Evolutionary conservation across 2,113 vertebrate species (phyloP), one percentile per base, ranked within the genome.

Genomic region (Danionella cerebrum): DNA sequence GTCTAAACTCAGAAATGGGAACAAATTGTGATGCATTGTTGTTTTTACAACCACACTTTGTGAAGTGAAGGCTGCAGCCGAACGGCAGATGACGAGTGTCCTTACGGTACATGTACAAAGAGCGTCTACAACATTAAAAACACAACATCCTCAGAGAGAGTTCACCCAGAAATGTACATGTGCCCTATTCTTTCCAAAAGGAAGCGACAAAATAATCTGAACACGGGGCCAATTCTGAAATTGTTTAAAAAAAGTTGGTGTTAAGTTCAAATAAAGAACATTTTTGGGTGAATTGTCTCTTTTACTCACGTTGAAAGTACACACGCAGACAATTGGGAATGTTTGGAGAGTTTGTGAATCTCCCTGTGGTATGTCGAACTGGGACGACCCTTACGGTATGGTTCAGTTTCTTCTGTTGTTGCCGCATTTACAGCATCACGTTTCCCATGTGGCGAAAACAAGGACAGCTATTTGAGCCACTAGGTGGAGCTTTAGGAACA

Each of bases 11-110:
- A 38, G 33, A 65, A 25, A 27, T 33, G 8, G 8, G 31, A 55
- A 65, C 55, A 64, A 50, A 73, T 71, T 66, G 76, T 77, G 67
- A 67, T 82, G 82, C 75, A 73, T 75, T 82, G n/a, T n/a, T n/a
- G n/a, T n/a, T n/a, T n/a, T n/a, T n/a, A n/a, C n/a, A n/a, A n/a
- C n/a, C n/a, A n/a, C n/a, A n/a, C n/a, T n/a, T n/a, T n/a, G n/a
- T n/a, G n/a, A n/a, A n/a, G n/a, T n/a, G n/a, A n/a, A 82, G 75
- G 77, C 78, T 87, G 83, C 79, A 84, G 82, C 81, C 83, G 82
- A 76, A 84, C 59, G 77, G 82, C 83, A 79, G 81, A 81, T 80
- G 75, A 50, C n/a, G n/a, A n/a, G n/a, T n/a, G 41, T 76, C 77
- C 76, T 70, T 80, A 67, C 71, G 38, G 75, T 81, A 80, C 75